Evolutionary conservation across 2,888 invertebrate species (phyloP).

Genomic region (Eudemis profundana): DNA sequence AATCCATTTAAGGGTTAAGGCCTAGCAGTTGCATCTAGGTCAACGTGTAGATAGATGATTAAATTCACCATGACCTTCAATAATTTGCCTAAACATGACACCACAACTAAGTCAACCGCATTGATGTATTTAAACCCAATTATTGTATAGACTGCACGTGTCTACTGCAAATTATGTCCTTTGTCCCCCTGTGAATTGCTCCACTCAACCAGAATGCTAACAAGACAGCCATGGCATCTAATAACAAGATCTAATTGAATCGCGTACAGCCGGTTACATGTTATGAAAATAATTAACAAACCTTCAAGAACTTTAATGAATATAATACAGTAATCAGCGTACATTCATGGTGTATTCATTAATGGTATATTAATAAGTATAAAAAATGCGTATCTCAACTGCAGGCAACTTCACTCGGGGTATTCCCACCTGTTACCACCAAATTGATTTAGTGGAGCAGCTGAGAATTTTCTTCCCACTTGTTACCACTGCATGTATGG

Average conservation of each 20-base stretch:
- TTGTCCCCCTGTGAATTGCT: slow-evolving; percentile 33
- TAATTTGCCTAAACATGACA: neutral
- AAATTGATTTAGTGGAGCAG: too few species aligned
- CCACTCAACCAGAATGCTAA: slow-evolving; percentile 36
- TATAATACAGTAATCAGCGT: too few species aligned
- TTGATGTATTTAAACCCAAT: slow-evolving; percentile 29
- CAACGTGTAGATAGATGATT: neutral
- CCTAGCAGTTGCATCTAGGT: too few species aligned
- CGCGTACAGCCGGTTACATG: neutral
- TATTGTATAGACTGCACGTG: slow-evolving; percentile 21
- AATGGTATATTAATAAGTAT: too few species aligned
- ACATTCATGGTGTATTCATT: too few species aligned
- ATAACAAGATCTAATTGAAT: slow-evolving; percentile 37
- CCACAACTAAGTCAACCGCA: slow-evolving; percentile 3
- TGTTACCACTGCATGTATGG: too few species aligned
- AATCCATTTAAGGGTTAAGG: too few species aligned
- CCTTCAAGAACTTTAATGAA: too few species aligned
- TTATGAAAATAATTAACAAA: neutral
- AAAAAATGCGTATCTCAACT: too few species aligned
- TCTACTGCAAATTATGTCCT: slow-evolving; percentile 22
- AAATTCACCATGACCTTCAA: neutral
- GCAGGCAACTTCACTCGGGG: too few species aligned
- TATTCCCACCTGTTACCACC: too few species aligned
- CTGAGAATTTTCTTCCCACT: too few species aligned
- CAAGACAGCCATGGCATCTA: slow-evolving; percentile 37